Conservation (phyloP, 2,888 invertebrate species). For the Eretmocerus hayati region DNA sequence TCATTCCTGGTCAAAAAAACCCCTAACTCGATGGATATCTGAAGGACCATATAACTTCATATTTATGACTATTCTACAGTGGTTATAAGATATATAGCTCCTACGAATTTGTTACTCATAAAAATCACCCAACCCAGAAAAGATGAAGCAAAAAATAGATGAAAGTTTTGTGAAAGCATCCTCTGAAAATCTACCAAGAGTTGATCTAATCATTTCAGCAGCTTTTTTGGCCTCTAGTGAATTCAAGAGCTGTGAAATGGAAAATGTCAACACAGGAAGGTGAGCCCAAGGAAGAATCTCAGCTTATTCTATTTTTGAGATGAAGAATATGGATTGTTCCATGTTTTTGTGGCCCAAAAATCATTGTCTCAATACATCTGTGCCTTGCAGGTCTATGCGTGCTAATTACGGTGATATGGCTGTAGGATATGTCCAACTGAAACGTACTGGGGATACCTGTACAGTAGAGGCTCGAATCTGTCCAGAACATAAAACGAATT, state of each 20-base stretch:
- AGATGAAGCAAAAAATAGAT: no score
- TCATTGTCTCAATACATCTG: no score
- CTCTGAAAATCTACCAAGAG: background rate
- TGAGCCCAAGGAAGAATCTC: background rate
- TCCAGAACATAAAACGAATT: conserved; percentile 13
- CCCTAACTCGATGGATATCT: no score
- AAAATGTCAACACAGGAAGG: background rate
- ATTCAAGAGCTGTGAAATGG: background rate
- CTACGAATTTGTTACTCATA: no score
- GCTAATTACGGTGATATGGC: conserved; percentile 14
- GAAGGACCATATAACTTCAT: no score
- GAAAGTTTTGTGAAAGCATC: background rate
- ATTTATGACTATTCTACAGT: no score
- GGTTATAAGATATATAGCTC: no score
- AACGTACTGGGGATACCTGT: conserved; percentile 4
- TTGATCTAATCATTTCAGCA: background rate
- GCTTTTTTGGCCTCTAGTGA: background rate
- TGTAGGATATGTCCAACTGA: conserved; percentile 16
- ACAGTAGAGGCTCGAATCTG: conserved; percentile 11
- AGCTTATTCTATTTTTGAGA: background rate
- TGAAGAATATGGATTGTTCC: background rate
- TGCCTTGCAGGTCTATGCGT: conserved; percentile 9
- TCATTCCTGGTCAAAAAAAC: no score
- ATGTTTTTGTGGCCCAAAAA: background rate
- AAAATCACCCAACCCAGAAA: no score